Conservation (phyloP, 2,797 vertebrate genomes). For the Phrynocephalus vlangalii region DNA sequence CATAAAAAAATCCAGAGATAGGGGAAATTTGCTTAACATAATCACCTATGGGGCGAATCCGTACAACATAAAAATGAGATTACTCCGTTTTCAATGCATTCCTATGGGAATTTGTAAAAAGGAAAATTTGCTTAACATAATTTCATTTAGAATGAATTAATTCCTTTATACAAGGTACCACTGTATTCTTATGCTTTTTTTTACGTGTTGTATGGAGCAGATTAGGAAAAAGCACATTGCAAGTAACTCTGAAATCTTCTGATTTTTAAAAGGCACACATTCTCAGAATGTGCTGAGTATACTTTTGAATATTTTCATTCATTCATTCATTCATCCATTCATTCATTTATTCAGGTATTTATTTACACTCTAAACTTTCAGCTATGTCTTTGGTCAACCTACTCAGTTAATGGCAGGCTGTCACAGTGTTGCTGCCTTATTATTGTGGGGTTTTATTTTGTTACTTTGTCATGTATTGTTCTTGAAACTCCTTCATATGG, state of each 20-base stretch:
- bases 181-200: neutral
- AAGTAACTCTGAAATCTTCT: neutral
- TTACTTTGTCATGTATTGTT: neutral
- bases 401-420: neutral
- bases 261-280: neutral
- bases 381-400: neutral
- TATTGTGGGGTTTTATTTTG: neutral
- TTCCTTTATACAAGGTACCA: too few species aligned
- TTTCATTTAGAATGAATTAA: too few species aligned
- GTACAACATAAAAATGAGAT: too few species aligned
- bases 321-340: too few species aligned
- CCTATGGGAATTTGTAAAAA: too few species aligned
- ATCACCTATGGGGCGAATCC: too few species aligned
- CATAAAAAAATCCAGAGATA: too few species aligned
- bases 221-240: neutral
- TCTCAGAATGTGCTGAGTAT: neutral
- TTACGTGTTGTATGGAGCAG: fast-evolving
- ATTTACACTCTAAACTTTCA: neutral
- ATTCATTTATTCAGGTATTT: neutral
- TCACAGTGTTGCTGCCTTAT: neutral
- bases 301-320: neutral
- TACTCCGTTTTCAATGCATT: too few species aligned
- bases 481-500: neutral
- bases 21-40: too few species aligned
- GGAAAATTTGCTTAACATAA: too few species aligned